Base-by-base conservation (phyloP, 2,797 vertebrate species). In the Arremon brunneinucha region DNA sequence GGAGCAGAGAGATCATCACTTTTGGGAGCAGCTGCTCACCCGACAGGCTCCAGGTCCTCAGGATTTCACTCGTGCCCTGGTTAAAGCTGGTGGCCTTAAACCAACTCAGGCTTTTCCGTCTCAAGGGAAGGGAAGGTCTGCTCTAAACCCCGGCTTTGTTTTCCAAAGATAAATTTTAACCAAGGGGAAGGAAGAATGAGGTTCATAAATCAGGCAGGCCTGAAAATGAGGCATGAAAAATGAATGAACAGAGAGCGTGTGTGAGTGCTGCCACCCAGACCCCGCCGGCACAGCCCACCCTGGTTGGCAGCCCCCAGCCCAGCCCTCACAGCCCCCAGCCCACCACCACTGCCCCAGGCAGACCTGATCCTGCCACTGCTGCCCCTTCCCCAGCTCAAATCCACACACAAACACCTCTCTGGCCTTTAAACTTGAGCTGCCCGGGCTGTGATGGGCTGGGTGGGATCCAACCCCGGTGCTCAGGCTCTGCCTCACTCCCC, bases 191-290 rank as follows among this genome's bases (percentile, higher is more conserved):
- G 86, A 94, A 93, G 92, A 94, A 89, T 59, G 69, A 89, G 70
- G 53, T 84, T 75, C 93, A 95, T 95, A 93, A 94, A 95, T 93
- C 95, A 96, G 88, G 49, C 86, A 60, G 53, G 62, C 22, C 77
- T 93, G 93, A 95, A 94, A 94, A 92, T 47, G 90, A 92, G 92
- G 83, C 88, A 88, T 90, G 88, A 91, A 95, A 91, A 96, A 94
- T 83, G 86, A 94, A 95, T 62, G 90, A 94, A 37, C 3, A 7
- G 70, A 89, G 74, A 0, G 3, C 0, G 17, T 49, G 65, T 30
- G 76, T 0, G 4, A 81, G 72, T 0, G 0, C 83, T 2, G 12
- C 35, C 0, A 1, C 41, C 80, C 77, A 9, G 4, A 27, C 52
- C 63, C 86, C 0, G 1, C 64, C 7, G 57, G 47, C 83, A 56